Evolutionary conservation across 2,797 vertebrate species (phyloP), one percentile per base, ranked within the genome.

Genomic region (Denticeps clupeoides): DNA sequence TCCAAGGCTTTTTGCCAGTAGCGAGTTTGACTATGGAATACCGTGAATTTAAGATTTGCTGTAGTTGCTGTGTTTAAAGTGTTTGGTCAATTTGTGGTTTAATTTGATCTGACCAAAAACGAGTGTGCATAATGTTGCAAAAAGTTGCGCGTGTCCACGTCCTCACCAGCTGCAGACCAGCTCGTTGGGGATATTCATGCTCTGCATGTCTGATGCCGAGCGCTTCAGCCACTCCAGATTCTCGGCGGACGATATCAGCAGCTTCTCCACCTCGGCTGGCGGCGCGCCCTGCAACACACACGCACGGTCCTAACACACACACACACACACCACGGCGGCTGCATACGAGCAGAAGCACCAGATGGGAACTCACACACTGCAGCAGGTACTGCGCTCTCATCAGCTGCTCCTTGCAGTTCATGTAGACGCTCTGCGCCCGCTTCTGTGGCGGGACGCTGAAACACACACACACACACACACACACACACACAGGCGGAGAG

Each of bases 251-350:
- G 72, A 41, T 2, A 2, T 0, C 65, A 85, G 18, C 12, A 6
- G 8, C 31, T 52, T 73, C 0, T 79, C 76, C 4, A 49, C 65
- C 1, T 83, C 83, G 18, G 5, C 0, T 0, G 44, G 3, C 1
- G 67, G 10, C 7, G 71, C 76, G 2, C 77, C 69, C 82, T 83
- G 19, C 5, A 55, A 16, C 28, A 40, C n/a, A 27, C 2, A 35
- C 12, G 26, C 26, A 35, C 8, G n/a, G 29, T 37, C 25, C 38
- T 13, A 31, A 13, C 15, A 48, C 13, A 48, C 3, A 3, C 12
- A 48, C 22, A 13, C 31, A 8, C 37, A 37, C n/a, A n/a, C n/a
- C n/a, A n/a, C n/a, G n/a, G n/a, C n/a, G n/a, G n/a, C n/a, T 45
- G 27, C 32, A 27, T 33, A 18, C 18, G 21, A 13, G 9, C 19